phyloP scores from a whole-genome alignment of 2,113 vertebrate genomes.

The Siniperca chuatsi region DNA sequence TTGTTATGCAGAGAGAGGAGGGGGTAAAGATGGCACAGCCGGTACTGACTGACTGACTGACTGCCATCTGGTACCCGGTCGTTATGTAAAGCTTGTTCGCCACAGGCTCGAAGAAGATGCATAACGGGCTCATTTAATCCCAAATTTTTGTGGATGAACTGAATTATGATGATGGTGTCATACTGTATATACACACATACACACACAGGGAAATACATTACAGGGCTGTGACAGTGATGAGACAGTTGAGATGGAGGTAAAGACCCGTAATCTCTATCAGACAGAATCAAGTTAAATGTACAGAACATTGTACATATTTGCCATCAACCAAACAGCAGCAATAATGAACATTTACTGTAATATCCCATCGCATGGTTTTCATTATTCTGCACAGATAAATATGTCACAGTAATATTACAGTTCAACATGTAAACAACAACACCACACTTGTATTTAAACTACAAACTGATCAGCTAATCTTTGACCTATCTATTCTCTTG shows the following conservation, averaged over 20 bases:
- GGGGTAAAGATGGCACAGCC: constrained; percentile 40
- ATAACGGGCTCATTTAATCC: constrained; percentile 47
- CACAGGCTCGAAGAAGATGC: constrained; percentile 29
- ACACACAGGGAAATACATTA: constrained; percentile 16
- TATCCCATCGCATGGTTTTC: constrained; percentile 61
- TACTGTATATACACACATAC: constrained; percentile 34
- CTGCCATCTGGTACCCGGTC: constrained; percentile 72
- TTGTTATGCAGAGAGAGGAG: constrained; percentile 29
- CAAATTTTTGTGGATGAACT: constrained; percentile 26
- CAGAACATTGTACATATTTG: constrained; percentile 67
- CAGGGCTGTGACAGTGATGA: constrained; percentile 22
- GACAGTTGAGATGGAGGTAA: constrained; percentile 18
- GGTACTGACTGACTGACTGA: constrained; percentile 50
- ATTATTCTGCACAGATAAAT: constrained; percentile 53
- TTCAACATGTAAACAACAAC: constrained; percentile 28
- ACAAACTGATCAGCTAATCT: constrained; percentile 30
- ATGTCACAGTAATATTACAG: constrained; percentile 35
- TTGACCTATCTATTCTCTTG: constrained; percentile 44
- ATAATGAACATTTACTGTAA: constrained; percentile 52
- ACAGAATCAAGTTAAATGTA: constrained; percentile 36
- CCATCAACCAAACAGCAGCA: constrained; percentile 59
- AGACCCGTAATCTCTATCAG: constrained; percentile 7
- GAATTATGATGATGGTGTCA: constrained; percentile 37
- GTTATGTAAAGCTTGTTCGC: constrained; percentile 56
- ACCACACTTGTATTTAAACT: constrained; percentile 37